Base-by-base conservation (phyloP, 2,113 vertebrate genomes). In the Solea senegalensis region DNA sequence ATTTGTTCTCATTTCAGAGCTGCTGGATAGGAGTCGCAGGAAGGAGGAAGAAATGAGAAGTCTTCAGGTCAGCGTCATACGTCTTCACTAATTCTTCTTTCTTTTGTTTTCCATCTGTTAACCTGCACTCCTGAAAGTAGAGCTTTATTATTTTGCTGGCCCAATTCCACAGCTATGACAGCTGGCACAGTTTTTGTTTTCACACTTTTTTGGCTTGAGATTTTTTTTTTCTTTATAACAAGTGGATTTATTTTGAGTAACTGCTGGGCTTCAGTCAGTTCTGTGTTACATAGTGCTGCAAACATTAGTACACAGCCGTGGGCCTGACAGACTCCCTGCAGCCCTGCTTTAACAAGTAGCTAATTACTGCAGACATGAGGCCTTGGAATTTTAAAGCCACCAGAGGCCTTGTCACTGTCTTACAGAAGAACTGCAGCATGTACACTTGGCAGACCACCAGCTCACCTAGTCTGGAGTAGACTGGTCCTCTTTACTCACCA, bases 11-110 rank as follows among this genome's bases (percentile, higher is more conserved):
- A 46, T 94, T 94, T 11, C 89, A 98, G 97, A 95, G 74, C 88
- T 97, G 34, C 72, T 95, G 78, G 94, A 96, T 84, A 95, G 92
- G 86, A 94, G 81, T 60, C 91, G 92, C 55, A 93, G 88, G 88
- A 96, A 92, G 89, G 96, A 97, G 59, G 96, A 97, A 71, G 96
- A 97, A 88, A 92, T 96, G 90, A 93, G 90, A 80, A 91, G 89
- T 82, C 87, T 98, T 10, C 95, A 97, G 95, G 97, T 98, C 83
- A 85, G 72, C 55, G 41, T 65, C 16, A 13, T 45, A 8, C 8
- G 6, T 65, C 45, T 75, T 65, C 48, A 65, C 48, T 72, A 41
- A 74, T 76, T 58, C 46, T 27, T 68, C 51, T 34, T 34, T 34
- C 5, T 34, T 34, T 34, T 2, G 21, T 21, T 61, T 54, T 67